These are phyloP conservation scores for Dryobotodes eremita DNA, from an alignment of 2,888 invertebrate species.

Conservation along the genomic window DNA sequence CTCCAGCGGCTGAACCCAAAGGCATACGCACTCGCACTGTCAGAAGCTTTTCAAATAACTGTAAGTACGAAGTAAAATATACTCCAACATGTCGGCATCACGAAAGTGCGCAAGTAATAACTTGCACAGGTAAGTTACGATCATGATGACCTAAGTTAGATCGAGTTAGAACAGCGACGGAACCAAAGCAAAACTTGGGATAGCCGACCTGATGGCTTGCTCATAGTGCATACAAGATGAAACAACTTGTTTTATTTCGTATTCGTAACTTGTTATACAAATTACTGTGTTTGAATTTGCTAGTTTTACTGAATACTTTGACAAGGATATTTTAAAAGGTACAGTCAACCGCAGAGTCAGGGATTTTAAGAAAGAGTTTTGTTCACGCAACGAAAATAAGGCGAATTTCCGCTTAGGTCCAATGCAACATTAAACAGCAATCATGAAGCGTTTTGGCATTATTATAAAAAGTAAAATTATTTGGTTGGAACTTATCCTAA, in stretches of 20 bases:
- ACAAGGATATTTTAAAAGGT: neutral
- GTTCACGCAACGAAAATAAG: neutral
- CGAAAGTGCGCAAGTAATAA: conserved; percentile 54
- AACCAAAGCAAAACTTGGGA: conserved; percentile 57
- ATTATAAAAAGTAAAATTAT: no score
- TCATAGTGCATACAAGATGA: conserved; percentile 59
- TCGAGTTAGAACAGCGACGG: conserved; percentile 65
- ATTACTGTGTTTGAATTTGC: neutral
- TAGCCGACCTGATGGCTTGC: conserved; percentile 56
- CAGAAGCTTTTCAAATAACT: neutral
- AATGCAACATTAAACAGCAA: no score
- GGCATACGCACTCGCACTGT: neutral
- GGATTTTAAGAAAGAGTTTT: neutral
- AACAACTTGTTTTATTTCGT: conserved; percentile 25
- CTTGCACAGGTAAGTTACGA: conserved; percentile 64
- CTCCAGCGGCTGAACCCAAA: neutral
- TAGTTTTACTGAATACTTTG: neutral
- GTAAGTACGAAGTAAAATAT: neutral
- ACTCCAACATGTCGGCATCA: conserved; percentile 22
- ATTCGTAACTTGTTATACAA: conserved; percentile 1
- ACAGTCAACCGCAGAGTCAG: neutral
- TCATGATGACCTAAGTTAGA: conserved; percentile 71
- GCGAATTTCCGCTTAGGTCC: neutral
- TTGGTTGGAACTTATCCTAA: neutral
- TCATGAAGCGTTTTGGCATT: no score